Evolutionary conservation across 2,113 vertebrate genomes (phyloP).

Genomic region (Raja brachyura): DNA sequence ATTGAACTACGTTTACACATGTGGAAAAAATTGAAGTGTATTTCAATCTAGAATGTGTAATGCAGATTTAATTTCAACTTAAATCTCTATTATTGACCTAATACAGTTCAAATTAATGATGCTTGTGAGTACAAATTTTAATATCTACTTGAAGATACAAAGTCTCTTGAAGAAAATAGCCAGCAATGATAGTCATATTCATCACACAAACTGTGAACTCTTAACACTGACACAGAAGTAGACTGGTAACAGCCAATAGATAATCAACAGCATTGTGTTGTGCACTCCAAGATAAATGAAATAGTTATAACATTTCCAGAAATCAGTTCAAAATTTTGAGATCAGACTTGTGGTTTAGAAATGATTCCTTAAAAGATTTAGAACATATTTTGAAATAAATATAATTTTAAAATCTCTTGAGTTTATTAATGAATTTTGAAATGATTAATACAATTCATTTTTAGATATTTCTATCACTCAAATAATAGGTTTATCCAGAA

Average conservation of each 20-base stretch:
- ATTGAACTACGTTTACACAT: background rate
- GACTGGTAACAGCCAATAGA: background rate
- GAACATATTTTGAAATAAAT: no score
- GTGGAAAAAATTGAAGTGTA: background rate
- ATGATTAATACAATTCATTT: background rate
- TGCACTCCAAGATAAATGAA: background rate
- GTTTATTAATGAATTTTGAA: background rate
- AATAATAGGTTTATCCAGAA: background rate
- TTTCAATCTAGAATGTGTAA: background rate
- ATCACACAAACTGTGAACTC: background rate
- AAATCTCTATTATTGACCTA: background rate
- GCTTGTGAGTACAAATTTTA: no score
- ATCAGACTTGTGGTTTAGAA: background rate
- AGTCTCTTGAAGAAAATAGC: background rate
- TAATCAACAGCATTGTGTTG: background rate
- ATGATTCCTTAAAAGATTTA: background rate
- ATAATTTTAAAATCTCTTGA: background rate
- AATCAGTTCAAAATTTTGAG: background rate
- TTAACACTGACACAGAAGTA: background rate
- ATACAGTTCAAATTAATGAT: background rate
- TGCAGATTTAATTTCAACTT: background rate
- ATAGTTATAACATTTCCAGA: background rate
- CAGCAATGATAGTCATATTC: background rate
- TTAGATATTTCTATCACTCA: background rate
- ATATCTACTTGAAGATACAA: no score